Conservation (phyloP, 2,888 invertebrate genomes). For the Metacarcinus magister region DNA sequence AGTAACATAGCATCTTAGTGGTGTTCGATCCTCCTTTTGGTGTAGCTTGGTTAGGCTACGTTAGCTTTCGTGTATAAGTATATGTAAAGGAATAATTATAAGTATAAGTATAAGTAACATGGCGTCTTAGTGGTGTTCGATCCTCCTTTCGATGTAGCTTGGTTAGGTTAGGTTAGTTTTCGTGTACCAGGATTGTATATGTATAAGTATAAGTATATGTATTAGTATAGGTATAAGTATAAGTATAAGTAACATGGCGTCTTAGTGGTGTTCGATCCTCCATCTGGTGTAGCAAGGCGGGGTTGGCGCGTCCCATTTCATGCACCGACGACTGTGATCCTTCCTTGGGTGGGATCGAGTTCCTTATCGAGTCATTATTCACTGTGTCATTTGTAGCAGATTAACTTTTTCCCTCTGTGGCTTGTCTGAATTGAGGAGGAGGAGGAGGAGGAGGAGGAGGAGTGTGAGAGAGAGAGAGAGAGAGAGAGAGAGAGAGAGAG, state of each 20-base stretch:
- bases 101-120: too few species aligned
- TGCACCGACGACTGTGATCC: conserved; percentile 2
- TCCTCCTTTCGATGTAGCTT: background rate
- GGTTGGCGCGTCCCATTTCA: conserved; percentile 19
- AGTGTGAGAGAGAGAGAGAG: background rate
- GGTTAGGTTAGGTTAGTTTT: too few species aligned
- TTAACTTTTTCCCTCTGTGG: background rate
- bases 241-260: background rate
- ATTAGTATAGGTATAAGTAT: too few species aligned
- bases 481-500: background rate
- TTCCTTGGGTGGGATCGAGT: background rate
- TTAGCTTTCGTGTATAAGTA: too few species aligned
- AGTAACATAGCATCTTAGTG: background rate
- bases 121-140: background rate
- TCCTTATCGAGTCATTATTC: background rate
- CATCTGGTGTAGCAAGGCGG: background rate
- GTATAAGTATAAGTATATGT: too few species aligned
- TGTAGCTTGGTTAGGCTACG: too few species aligned
- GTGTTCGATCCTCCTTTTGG: background rate
- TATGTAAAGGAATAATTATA: too few species aligned
- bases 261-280: background rate
- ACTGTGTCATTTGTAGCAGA: conserved; percentile 12
- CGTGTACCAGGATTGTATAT: too few species aligned
- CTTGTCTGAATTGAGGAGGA: background rate
- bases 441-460: background rate